These are phyloP conservation scores for Aphaenogaster rudis DNA, from an alignment of 1,140 invertebrate species.

Conservation along the genomic window DNA sequence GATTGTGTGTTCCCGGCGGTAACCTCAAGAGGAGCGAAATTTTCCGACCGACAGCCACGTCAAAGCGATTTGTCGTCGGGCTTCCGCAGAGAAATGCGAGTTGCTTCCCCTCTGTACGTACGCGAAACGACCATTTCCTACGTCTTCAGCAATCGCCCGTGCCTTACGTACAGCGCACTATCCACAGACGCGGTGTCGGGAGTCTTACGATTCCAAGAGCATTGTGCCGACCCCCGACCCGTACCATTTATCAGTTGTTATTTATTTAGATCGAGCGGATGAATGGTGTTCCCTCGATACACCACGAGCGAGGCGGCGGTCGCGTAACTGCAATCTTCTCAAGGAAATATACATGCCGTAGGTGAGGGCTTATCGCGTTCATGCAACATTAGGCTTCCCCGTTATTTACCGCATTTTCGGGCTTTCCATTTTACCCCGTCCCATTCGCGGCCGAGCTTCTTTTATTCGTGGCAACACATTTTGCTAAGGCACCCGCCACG, in stretches of 20 bases:
- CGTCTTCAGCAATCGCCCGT: constrained; percentile 68
- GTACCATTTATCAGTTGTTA: constrained; percentile 77
- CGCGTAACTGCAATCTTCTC: constrained; percentile 34
- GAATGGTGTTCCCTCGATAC: constrained; percentile 75
- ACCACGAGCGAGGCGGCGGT: constrained; percentile 29
- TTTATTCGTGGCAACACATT: constrained; percentile 67
- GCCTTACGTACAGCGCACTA: not conserved
- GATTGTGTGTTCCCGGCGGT: constrained; percentile 72
- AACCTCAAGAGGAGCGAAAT: constrained; percentile 79
- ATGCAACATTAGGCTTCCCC: constrained; percentile 86
- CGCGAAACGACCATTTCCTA: constrained; percentile 75
- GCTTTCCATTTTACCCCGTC: constrained; percentile 77
- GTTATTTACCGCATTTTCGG: constrained; percentile 82
- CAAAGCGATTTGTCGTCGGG: constrained; percentile 83
- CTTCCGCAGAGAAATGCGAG: constrained; percentile 77
- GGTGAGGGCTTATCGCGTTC: constrained; percentile 85
- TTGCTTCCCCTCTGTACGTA: constrained; percentile 61
- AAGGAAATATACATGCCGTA: constrained; percentile 70
- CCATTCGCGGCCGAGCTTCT: constrained; percentile 28
- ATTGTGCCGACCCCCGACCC: constrained; percentile 4
- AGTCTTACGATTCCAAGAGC: constrained; percentile 30
- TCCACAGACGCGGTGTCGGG: constrained; percentile 4
- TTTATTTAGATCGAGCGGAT: constrained; percentile 81
- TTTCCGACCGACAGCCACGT: constrained; percentile 84
- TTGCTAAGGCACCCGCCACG: constrained; percentile 30